These are phyloP conservation scores for Acrocephalus kingi DNA, from an alignment of 2,113 vertebrate genomes.

Conservation along the genomic window DNA sequence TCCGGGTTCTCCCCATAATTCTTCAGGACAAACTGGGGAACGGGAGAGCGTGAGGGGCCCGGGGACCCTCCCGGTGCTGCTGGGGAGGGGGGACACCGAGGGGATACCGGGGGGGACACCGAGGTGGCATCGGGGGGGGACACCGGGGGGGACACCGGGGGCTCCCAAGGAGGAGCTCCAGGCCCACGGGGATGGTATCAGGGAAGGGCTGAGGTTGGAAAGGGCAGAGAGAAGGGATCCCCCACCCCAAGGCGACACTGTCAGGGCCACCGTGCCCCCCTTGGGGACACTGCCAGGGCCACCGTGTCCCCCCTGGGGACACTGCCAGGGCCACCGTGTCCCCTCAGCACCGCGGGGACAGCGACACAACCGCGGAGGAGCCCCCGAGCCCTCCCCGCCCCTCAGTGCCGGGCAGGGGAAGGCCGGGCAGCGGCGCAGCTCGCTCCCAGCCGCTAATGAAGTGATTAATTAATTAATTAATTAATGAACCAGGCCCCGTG, in stretches of 20 bases:
- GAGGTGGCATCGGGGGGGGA: no score
- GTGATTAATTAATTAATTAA: neutral
- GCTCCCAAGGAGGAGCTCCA: no score
- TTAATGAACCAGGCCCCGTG: neutral
- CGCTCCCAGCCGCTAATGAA: neutral
- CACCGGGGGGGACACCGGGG: no score
- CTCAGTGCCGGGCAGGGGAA: neutral
- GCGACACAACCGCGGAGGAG: accelerated
- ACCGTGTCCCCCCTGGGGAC: neutral
- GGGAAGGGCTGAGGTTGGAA: neutral
- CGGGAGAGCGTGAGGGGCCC: neutral
- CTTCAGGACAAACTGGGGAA: slow-evolving; percentile 88
- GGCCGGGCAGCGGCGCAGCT: neutral
- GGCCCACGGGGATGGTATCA: accelerated
- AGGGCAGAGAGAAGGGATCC: neutral
- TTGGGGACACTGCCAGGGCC: neutral
- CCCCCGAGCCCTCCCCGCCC: accelerated
- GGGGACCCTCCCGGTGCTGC: no score
- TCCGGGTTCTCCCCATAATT: slow-evolving; percentile 97
- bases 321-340: neutral
- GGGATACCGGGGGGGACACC: no score
- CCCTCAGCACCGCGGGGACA: neutral
- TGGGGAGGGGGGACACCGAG: neutral
- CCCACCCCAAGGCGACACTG: neutral
- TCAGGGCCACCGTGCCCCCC: no score